These are phyloP conservation scores for Drosophila hamatofila DNA, from an alignment of 2,888 invertebrate species.

Conservation along the genomic window DNA sequence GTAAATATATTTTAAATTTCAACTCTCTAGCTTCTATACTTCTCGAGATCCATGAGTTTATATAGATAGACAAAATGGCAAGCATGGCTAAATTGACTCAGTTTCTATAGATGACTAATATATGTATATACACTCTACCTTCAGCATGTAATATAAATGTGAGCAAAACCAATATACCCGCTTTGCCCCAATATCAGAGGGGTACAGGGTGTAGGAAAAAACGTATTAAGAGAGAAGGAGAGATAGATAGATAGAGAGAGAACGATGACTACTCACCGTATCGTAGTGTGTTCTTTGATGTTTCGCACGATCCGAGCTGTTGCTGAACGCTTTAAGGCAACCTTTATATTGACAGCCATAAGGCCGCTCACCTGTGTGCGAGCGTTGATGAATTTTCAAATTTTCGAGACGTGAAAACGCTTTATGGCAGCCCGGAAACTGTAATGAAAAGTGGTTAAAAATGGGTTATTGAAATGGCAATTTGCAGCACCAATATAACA, in stretches of 20 bases:
- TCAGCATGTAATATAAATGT: background rate
- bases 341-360: constrained; percentile 97
- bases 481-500: constrained; percentile 1
- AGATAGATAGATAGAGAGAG: background rate
- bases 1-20: background rate
- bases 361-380: constrained; percentile 98
- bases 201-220: background rate
- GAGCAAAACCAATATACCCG: background rate
- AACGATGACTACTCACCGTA: constrained; percentile 90
- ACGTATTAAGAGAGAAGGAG: background rate
- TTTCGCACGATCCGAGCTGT: constrained; percentile 99
- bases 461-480: constrained; percentile 52
- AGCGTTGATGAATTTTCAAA: constrained; percentile 97
- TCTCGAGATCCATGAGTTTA: background rate
- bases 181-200: background rate
- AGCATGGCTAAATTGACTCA: too few species aligned
- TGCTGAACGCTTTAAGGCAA: constrained; percentile 98
- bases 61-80: background rate
- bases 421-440: constrained; percentile 97
- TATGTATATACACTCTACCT: background rate
- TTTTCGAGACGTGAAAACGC: constrained; percentile 99
- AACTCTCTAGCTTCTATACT: background rate
- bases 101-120: background rate
- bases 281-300: constrained; percentile 99
- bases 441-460: constrained; percentile 81